These are phyloP conservation scores for Etheostoma perlongum DNA, from an alignment of 2,797 vertebrate species.

Conservation along the genomic window DNA sequence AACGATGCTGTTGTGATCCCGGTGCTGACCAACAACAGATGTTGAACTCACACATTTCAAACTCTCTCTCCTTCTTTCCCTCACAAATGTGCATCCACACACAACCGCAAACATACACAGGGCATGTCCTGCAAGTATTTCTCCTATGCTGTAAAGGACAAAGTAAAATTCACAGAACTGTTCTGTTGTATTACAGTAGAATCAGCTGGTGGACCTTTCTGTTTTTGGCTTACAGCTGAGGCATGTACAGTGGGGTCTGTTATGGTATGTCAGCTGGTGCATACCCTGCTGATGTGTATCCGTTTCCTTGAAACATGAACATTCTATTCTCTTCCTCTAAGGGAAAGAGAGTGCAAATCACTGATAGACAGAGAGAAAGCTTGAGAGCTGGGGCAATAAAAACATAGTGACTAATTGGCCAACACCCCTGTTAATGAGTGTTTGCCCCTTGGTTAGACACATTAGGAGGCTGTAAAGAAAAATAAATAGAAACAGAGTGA, in stretches of 20 bases:
- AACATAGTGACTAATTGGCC: constrained; percentile 71
- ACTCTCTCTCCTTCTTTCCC: background rate
- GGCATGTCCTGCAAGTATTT: background rate
- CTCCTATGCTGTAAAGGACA: background rate
- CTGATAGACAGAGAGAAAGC: background rate
- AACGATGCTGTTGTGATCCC: constrained; percentile 9
- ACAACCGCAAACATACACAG: background rate
- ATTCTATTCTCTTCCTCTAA: background rate
- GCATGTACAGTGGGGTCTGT: background rate
- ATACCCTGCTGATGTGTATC: constrained; percentile 25
- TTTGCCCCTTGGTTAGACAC: constrained; percentile 73
- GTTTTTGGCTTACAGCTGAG: constrained; percentile 17
- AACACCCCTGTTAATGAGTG: constrained; percentile 69
- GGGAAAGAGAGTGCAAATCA: background rate
- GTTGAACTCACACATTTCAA: constrained; percentile 19
- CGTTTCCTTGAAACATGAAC: constrained; percentile 12
- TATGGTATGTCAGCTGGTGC: constrained; percentile 38
- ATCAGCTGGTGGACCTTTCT: constrained; percentile 1
- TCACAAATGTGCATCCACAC: background rate
- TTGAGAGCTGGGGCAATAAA: constrained; percentile 57
- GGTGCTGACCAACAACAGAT: constrained; percentile 25
- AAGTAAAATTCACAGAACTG: background rate
- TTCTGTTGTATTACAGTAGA: background rate
- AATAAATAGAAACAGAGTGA: constrained; percentile 62
- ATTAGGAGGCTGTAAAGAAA: constrained; percentile 64